A percentile compares a stretch with the other conserved stretches of the same genome.
Evolutionary conservation across 2,888 invertebrate species (phyloP).

Genomic region (Caenorhabditis becei): DNA sequence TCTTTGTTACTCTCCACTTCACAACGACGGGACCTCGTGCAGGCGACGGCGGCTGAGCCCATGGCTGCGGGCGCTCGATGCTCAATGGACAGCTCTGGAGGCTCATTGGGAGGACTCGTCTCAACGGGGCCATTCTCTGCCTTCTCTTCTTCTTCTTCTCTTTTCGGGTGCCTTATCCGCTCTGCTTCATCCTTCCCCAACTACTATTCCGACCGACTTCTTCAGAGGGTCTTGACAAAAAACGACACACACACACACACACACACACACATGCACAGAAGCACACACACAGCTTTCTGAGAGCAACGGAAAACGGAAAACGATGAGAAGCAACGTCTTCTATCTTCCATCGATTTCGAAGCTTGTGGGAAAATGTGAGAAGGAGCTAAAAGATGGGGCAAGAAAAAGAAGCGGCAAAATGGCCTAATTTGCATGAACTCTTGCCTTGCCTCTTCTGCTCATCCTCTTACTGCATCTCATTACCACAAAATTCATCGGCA

Average conservation of each 20-base stretch:
- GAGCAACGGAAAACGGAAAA: conserved; percentile 26
- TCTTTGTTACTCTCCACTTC: conserved; percentile 54
- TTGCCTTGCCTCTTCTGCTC: conserved; percentile 10
- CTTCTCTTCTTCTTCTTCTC: conserved; percentile 21
- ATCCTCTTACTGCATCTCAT: conserved; percentile 27
- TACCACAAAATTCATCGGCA: not conserved
- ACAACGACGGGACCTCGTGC: conserved; percentile 31
- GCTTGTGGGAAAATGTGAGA: conserved; percentile 17
- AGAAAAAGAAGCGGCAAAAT: conserved; percentile 3
- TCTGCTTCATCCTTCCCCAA: conserved; percentile 40
- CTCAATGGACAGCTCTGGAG: conserved; percentile 59
- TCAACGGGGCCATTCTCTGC: conserved; percentile 47
- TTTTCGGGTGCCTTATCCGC: conserved; percentile 45
- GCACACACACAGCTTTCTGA: too few species aligned
- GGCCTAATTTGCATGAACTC: conserved; percentile 32
- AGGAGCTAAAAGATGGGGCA: conserved; percentile 17
- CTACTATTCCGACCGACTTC: conserved; percentile 36
- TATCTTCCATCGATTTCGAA: conserved; percentile 20
- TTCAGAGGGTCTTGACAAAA: conserved; percentile 32
- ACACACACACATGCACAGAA: too few species aligned
- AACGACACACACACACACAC: conserved; percentile 28
- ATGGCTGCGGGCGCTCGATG: conserved; percentile 58
- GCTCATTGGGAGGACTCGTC: conserved; percentile 54
- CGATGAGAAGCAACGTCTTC: conserved; percentile 6
- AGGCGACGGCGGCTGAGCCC: conserved; percentile 47